These are phyloP conservation scores for Elaphurus davidianus DNA, from an alignment of 2,113 vertebrate genomes.

Conservation along the genomic window DNA sequence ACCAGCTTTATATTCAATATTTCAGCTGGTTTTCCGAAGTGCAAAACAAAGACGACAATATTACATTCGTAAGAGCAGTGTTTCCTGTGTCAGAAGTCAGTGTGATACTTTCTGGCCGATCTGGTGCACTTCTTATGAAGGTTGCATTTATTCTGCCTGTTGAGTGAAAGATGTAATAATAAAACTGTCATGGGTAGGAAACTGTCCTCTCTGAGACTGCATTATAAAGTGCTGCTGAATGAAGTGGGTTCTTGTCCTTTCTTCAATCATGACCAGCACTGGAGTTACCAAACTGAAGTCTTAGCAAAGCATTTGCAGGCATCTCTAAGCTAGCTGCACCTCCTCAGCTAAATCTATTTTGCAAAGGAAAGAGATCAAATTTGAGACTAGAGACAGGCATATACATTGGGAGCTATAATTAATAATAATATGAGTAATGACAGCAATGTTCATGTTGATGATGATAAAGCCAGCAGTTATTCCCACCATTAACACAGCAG, in stretches of 20 bases:
- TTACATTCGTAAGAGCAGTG: background rate
- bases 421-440: background rate
- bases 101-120: background rate
- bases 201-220: constrained; percentile 15
- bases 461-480: background rate
- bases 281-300: background rate
- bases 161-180: constrained; percentile 59
- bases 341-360: background rate
- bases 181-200: constrained; percentile 40
- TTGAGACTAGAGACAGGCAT: background rate
- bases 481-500: background rate
- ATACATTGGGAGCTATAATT: background rate
- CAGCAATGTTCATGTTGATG: background rate
- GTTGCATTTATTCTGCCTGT: constrained; percentile 56
- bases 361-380: background rate
- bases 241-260: constrained; percentile 47
- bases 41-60: constrained; percentile 26
- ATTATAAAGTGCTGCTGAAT: background rate
- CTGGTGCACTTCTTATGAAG: constrained; percentile 35
- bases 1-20: background rate
- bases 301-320: background rate
- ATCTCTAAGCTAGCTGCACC: background rate
- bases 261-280: constrained; percentile 5
- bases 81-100: constrained; percentile 29
- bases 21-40: background rate